phyloP scores from a whole-genome alignment of 92 coral and sea anemone species.

The Virgularia gustaviana region DNA sequence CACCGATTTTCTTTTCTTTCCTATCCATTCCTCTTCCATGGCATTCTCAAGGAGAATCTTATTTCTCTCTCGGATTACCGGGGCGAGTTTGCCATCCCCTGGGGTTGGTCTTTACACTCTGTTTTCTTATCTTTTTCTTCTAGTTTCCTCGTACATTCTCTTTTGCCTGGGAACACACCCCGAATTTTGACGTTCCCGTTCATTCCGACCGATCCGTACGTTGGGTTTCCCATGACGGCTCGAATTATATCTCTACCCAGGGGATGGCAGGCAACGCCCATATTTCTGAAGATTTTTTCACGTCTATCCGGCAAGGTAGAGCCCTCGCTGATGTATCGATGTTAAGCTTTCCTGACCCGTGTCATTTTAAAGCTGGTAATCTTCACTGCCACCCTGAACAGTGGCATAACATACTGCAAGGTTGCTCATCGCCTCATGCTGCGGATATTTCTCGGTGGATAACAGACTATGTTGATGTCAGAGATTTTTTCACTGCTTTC shows the following conservation, averaged over 20 bases:
- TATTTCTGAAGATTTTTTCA: conserved; percentile 2
- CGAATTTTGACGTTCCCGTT: conserved; percentile 30
- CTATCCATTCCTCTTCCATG: conserved; percentile 18
- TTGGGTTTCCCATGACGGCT: conserved; percentile 26
- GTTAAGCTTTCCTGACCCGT: conserved; percentile 15
- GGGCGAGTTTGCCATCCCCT: conserved; percentile 27
- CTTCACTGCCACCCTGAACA: neutral
- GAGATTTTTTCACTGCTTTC: neutral
- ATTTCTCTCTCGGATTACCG: conserved; percentile 18
- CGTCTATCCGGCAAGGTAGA: no score
- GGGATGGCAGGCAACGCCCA: conserved; percentile 32
- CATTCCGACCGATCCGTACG: conserved; percentile 12
- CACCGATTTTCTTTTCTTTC: neutral
- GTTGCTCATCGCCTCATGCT: conserved; percentile 13
- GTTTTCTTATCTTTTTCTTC: neutral
- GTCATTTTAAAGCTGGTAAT: conserved; percentile 23
- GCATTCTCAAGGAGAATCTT: conserved; percentile 37
- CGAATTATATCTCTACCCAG: conserved; percentile 7
- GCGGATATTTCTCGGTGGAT: conserved; percentile 26
- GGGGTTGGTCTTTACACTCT: neutral
- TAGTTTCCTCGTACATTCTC: conserved; percentile 12
- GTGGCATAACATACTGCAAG: conserved; percentile 5
- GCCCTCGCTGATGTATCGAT: conserved; percentile 31
- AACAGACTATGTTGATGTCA: conserved; percentile 7
- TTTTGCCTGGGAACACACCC: conserved; percentile 36